Percentiles rank a stretch among this genome's conserved stretches.
Conservation (phyloP, 2,113 vertebrate genomes). For the Gopherus flavomarginatus region DNA sequence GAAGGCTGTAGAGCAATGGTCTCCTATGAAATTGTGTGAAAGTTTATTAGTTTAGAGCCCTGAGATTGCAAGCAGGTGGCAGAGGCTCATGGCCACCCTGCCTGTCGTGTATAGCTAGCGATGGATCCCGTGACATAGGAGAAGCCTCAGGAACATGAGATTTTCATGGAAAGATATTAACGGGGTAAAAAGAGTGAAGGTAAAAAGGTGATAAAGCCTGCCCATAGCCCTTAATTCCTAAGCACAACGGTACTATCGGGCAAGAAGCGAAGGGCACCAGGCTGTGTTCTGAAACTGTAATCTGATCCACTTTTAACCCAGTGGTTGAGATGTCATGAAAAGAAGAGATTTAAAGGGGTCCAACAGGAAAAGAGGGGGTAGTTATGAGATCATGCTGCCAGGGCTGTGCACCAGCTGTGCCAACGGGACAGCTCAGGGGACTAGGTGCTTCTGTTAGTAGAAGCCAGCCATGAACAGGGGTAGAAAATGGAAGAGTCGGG, state of each 20-base stretch:
- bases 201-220: neutral
- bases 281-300: neutral
- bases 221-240: neutral
- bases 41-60: neutral
- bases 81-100: no score
- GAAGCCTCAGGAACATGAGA: neutral
- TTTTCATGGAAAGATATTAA: neutral
- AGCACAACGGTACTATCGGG: neutral
- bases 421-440: no score
- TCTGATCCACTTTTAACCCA: neutral
- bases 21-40: no score
- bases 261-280: rapidly evolving
- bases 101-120: neutral
- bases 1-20: neutral
- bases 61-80: neutral
- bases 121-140: neutral
- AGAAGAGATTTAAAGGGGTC: rapidly evolving
- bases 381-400: neutral
- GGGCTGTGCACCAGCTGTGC: neutral
- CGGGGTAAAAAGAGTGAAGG: neutral
- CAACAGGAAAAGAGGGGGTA: neutral
- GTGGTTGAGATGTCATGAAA: neutral
- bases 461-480: no score
- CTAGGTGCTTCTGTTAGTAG: no score
- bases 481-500: neutral